These are phyloP conservation scores for Helicoverpa armigera DNA, from an alignment of 1,140 invertebrate genomes.

Conservation along the genomic window DNA sequence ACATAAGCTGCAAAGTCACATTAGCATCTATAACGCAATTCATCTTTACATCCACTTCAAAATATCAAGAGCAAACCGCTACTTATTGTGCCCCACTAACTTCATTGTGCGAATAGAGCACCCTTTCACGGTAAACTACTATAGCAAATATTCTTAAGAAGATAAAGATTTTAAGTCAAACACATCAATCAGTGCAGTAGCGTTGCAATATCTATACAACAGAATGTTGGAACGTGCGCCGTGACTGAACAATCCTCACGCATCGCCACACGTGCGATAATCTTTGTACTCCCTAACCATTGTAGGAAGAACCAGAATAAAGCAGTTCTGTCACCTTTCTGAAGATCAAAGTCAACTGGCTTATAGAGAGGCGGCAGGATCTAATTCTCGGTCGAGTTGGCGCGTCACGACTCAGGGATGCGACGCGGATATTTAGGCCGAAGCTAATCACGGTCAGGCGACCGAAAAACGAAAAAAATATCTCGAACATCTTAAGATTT, in stretches of 20 bases:
- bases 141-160: constrained; percentile 10
- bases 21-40: neutral
- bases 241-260: constrained; percentile 67
- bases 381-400: constrained; percentile 67
- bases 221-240: constrained; percentile 60
- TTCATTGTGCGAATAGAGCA: constrained; percentile 29
- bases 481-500: neutral
- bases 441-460: constrained; percentile 9
- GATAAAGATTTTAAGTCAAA: constrained; percentile 31
- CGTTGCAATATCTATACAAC: constrained; percentile 30
- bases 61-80: constrained; percentile 15
- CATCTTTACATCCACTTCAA: constrained; percentile 15
- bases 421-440: constrained; percentile 23
- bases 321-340: neutral
- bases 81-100: constrained; percentile 10
- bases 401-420: constrained; percentile 68
- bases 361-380: constrained; percentile 58
- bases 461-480: constrained; percentile 17
- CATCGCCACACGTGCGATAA: constrained; percentile 63
- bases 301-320: constrained; percentile 7
- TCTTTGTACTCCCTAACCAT: constrained; percentile 55
- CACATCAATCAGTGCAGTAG: constrained; percentile 41
- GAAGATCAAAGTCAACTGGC: constrained; percentile 19
- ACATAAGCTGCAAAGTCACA: neutral
- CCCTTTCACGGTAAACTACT: constrained; percentile 12